Conservation (phyloP, 1,140 invertebrate species). For the Bemisia tabaci region DNA sequence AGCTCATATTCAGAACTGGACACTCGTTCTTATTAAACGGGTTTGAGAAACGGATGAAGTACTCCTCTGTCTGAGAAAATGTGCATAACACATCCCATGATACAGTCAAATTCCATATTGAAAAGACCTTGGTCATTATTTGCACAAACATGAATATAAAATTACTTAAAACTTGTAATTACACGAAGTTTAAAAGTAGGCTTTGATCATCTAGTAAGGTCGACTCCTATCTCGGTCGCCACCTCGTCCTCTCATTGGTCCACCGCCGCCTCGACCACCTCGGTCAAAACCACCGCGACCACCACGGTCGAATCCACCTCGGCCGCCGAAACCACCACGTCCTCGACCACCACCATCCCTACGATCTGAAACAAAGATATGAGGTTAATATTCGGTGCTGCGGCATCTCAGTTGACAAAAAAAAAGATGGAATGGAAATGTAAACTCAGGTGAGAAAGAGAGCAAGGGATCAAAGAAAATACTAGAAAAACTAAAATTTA, state of each 20-base stretch:
- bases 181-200: no score
- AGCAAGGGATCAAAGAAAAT: background rate
- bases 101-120: no score
- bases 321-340: slow-evolving; percentile 7
- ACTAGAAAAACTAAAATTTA: no score
- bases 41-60: no score
- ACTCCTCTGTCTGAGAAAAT: no score
- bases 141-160: no score
- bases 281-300: slow-evolving; percentile 13
- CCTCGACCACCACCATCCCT: slow-evolving; percentile 15
- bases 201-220: slow-evolving; percentile 1
- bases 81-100: no score
- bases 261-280: slow-evolving; percentile 14
- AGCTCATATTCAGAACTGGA: no score
- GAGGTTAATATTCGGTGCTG: background rate
- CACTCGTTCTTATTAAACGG: no score
- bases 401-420: background rate
- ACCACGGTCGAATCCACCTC: slow-evolving; percentile 14
- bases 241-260: slow-evolving; percentile 17
- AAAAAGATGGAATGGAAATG: background rate
- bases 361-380: slow-evolving; percentile 8
- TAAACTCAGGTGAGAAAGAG: background rate
- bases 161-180: no score
- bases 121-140: no score
- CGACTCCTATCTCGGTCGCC: slow-evolving; percentile 8